Conservation (phyloP, 2,113 vertebrate species). For the Dolichotis patagonum region DNA sequence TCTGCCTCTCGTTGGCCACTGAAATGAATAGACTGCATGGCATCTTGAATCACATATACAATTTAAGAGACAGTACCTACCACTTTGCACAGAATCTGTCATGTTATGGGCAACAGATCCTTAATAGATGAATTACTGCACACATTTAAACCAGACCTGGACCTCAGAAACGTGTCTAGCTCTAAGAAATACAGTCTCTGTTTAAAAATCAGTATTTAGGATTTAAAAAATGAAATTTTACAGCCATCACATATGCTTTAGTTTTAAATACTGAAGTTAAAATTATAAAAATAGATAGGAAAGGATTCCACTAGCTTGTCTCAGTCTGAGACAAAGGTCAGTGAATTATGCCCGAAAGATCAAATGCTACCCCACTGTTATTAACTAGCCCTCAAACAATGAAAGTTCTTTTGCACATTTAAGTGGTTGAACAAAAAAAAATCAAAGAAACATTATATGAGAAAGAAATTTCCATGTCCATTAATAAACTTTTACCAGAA, state of each 20-base stretch:
- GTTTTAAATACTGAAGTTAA: background rate
- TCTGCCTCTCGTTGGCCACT: background rate
- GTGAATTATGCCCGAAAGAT: rapidly evolving
- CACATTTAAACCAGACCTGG: background rate
- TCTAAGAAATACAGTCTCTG: background rate
- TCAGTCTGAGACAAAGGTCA: rapidly evolving
- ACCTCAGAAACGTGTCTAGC: background rate
- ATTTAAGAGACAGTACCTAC: background rate
- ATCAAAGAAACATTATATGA: background rate
- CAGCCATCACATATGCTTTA: background rate
- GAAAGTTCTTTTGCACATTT: background rate
- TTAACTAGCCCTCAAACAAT: background rate
- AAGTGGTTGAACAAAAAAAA: background rate
- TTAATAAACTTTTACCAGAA: background rate
- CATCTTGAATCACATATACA: background rate
- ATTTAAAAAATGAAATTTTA: background rate
- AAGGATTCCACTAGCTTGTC: background rate
- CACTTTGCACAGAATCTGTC: background rate
- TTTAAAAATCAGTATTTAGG: background rate
- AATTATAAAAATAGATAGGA: background rate
- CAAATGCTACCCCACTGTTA: background rate
- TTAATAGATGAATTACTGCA: background rate
- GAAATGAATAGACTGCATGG: background rate
- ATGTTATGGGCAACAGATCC: rapidly evolving
- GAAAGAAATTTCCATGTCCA: background rate